Evolutionary conservation across 2,888 invertebrate species (phyloP).

Genomic region (Bruchidius siliquastri): DNA sequence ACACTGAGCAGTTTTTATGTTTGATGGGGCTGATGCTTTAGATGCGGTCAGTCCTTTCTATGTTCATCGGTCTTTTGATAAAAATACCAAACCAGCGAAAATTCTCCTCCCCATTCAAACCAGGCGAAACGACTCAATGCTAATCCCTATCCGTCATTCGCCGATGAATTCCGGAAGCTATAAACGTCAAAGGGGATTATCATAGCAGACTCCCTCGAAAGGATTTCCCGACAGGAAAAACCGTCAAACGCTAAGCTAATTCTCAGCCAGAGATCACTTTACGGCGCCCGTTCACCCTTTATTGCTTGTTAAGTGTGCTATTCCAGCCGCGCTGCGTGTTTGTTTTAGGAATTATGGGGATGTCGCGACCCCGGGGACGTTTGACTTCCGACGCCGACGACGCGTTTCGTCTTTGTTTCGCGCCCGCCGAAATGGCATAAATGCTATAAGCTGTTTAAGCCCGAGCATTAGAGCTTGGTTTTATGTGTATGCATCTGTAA

Average conservation of each 20-base stretch:
- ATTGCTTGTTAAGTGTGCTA: constrained; percentile 42
- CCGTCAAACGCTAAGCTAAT: not conserved
- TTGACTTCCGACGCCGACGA: not conserved
- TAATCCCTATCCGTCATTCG: not conserved
- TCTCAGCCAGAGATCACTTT: constrained; percentile 27
- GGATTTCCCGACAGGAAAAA: not conserved
- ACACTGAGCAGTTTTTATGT: too few relatives aligned
- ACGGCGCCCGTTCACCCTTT: constrained; percentile 33
- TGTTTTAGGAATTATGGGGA: constrained; percentile 19
- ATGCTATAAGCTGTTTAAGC: not conserved
- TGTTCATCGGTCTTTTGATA: too few relatives aligned
- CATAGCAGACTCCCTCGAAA: not conserved
- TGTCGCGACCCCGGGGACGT: not conserved
- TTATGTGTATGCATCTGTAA: too few relatives aligned
- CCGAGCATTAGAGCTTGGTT: too few relatives aligned
- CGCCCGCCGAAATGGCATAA: not conserved
- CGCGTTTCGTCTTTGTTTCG: not conserved
- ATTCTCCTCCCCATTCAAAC: not conserved
- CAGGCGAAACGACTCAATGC: not conserved
- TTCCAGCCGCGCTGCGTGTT: constrained; percentile 30
- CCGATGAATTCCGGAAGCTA: not conserved
- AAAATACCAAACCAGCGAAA: too few relatives aligned
- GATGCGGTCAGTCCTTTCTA: too few relatives aligned
- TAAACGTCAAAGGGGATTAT: not conserved
- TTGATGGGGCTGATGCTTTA: too few relatives aligned